Percentiles rank a stretch among this genome's conserved stretches.
Conservation (phyloP, 2,113 vertebrate species). For the Rhagologus leucostigma region DNA sequence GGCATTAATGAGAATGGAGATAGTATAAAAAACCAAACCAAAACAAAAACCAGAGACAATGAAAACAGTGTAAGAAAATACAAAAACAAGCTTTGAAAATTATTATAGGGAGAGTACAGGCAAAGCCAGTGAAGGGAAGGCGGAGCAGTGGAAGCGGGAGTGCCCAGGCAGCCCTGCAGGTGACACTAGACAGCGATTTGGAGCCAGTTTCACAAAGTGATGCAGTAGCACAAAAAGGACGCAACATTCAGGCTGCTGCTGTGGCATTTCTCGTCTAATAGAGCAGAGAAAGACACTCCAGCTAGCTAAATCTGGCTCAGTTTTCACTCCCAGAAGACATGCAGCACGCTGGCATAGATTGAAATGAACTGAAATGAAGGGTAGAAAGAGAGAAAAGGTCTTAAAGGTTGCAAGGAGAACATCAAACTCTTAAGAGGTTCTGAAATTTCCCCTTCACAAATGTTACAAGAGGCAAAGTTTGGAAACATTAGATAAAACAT, state of each 20-base stretch:
- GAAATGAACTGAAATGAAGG: background rate
- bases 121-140: background rate
- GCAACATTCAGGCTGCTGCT: background rate
- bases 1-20: background rate
- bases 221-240: background rate
- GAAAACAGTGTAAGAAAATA: background rate
- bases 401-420: background rate
- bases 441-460: background rate
- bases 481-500: background rate
- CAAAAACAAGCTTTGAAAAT: background rate
- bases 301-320: background rate
- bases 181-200: background rate
- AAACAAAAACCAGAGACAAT: background rate
- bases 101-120: background rate
- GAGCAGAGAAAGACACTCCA: background rate
- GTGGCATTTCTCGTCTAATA: background rate
- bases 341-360: background rate
- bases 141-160: accelerated
- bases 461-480: background rate
- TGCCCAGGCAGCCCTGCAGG: background rate
- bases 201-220: background rate
- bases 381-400: background rate
- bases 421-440: background rate
- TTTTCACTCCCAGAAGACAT: background rate
- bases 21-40: background rate